phyloP scores from a whole-genome alignment of 2,888 invertebrate species.

The Latrodectus hesperus region DNA sequence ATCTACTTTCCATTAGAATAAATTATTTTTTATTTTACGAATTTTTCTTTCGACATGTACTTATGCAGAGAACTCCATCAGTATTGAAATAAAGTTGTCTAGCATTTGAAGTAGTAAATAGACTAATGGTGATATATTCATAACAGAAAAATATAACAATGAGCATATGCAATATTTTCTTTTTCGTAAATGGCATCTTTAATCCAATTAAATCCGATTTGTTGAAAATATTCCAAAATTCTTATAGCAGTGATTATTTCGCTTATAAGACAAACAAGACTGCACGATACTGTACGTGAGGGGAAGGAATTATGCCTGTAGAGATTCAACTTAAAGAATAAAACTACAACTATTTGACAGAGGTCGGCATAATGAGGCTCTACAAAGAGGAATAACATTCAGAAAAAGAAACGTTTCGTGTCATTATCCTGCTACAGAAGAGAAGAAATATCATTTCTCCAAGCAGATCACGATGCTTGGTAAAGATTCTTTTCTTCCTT shows the following conservation, averaged over 20 bases:
- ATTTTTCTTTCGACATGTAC: no score
- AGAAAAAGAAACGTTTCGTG: conserved; percentile 27
- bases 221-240: no score
- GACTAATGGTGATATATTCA: no score
- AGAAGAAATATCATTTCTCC: conserved; percentile 14
- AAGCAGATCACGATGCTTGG: background rate
- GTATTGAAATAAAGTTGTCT: no score
- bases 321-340: background rate
- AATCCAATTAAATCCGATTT: no score
- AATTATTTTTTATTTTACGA: no score
- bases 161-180: no score
- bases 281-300: background rate
- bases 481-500: background rate
- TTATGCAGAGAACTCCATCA: no score
- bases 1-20: no score
- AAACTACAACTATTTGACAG: conserved; percentile 1
- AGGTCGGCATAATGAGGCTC: conserved; percentile 30
- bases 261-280: background rate
- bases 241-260: background rate
- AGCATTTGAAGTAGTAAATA: no score
- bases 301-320: background rate
- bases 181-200: no score
- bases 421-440: conserved; percentile 35
- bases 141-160: no score
- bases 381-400: conserved; percentile 10